Conservation (phyloP, 2,797 vertebrate genomes). For the Avahi laniger region DNA sequence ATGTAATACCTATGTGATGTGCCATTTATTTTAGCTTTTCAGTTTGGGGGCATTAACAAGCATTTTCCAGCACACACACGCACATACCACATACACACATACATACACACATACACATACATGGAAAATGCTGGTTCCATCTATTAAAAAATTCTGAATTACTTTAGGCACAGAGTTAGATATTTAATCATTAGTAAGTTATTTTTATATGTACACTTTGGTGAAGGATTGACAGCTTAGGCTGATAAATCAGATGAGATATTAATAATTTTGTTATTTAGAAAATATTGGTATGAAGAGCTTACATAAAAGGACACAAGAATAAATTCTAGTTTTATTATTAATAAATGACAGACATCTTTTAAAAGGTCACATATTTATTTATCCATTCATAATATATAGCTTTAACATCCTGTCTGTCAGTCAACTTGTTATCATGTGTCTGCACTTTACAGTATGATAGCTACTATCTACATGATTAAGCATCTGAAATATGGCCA, state of each 20-base stretch:
- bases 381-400: neutral
- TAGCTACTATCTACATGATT: neutral
- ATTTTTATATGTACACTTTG: neutral
- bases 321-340: neutral
- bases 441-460: neutral
- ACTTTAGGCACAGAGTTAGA: neutral
- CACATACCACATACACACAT: neutral
- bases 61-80: neutral
- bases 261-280: neutral
- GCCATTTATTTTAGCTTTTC: neutral
- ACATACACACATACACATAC: neutral
- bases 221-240: neutral
- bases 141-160: neutral
- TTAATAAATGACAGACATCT: neutral
- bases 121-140: neutral
- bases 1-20: neutral
- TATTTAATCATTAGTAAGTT: neutral
- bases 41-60: neutral
- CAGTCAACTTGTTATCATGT: neutral
- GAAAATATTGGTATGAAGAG: neutral
- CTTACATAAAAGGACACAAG: neutral
- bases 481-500: neutral
- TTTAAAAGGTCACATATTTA: neutral
- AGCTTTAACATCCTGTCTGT: neutral
- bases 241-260: neutral